A percentile compares a stretch with the other conserved stretches of the same genome.
These are phyloP conservation scores for Podargus strigoides DNA, from an alignment of 2,797 vertebrate species.

Conservation along the genomic window DNA sequence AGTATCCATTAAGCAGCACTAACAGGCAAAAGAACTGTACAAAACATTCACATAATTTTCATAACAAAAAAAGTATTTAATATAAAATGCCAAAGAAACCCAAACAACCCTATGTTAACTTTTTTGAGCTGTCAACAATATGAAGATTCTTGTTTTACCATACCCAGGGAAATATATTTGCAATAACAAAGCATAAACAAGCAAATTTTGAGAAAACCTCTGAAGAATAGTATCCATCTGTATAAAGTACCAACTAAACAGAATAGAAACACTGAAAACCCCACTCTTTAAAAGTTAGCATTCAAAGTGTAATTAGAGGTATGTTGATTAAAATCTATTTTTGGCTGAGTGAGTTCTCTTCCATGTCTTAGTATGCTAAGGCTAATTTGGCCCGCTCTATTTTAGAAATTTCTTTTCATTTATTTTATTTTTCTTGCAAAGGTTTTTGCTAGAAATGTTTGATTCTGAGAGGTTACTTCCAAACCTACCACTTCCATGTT, in stretches of 20 bases:
- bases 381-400: background rate
- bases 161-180: background rate
- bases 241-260: background rate
- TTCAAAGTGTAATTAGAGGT: background rate
- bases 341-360: background rate
- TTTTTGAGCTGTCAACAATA: background rate
- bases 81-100: background rate
- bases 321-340: background rate
- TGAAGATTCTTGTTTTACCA: background rate
- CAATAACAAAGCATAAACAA: background rate
- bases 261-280: background rate
- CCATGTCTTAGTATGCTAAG: too few species aligned
- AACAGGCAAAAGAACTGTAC: background rate
- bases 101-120: background rate
- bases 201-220: background rate
- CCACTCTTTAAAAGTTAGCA: background rate
- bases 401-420: background rate
- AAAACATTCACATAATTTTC: background rate
- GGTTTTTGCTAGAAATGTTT: background rate
- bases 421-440: background rate
- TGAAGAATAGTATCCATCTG: background rate
- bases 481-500: background rate
- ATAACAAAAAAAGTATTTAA: background rate
- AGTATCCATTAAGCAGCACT: constrained; percentile 11
- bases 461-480: background rate